Percentiles rank a stretch among this genome's conserved stretches.
Evolutionary conservation across 1,140 invertebrate species (phyloP).

Genomic region (Scaptomyza montana): DNA sequence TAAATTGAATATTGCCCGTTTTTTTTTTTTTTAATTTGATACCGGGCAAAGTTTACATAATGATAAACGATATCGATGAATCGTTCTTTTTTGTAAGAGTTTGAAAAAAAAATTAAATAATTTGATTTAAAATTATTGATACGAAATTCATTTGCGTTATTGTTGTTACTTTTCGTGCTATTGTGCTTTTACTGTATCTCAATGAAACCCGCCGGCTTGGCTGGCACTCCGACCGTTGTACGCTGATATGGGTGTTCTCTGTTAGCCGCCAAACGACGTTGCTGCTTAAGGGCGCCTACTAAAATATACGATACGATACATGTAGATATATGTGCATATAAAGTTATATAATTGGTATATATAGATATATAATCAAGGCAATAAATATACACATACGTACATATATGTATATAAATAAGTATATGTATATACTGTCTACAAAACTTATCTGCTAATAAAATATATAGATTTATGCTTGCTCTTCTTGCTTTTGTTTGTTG

Average conservation of each 20-base stretch:
- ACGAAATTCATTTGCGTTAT: slow-evolving; percentile 18
- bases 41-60: slow-evolving; percentile 24
- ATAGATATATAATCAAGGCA: slow-evolving; percentile 49
- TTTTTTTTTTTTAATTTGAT: slow-evolving; percentile 49
- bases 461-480: slow-evolving; percentile 46
- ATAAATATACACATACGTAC: slow-evolving; percentile 61
- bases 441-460: slow-evolving; percentile 33
- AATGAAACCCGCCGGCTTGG: slow-evolving; percentile 85
- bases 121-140: slow-evolving; percentile 20
- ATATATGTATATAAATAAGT: slow-evolving; percentile 30
- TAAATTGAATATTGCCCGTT: slow-evolving; percentile 42
- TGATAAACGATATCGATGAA: slow-evolving; percentile 13
- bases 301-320: slow-evolving; percentile 83
- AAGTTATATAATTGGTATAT: slow-evolving; percentile 48
- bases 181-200: slow-evolving; percentile 74
- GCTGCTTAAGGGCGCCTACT: slow-evolving; percentile 86
- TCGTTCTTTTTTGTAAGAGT: slow-evolving; percentile 8
- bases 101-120: slow-evolving; percentile 33
- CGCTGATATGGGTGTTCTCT: slow-evolving; percentile 96
- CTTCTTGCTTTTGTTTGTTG: slow-evolving; percentile 29
- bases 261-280: slow-evolving; percentile 89
- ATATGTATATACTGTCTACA: slow-evolving; percentile 43
- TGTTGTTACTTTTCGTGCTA: background rate
- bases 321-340: slow-evolving; percentile 67
- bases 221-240: slow-evolving; percentile 91